Conservation (phyloP, 2,113 vertebrate genomes). For the Mus musculus region GRCm39 chr6:18431501-18432000, state of each 20-base stretch:
- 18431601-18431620: neutral
- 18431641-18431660: neutral
- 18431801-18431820: neutral
- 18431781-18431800: neutral
- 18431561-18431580: neutral
- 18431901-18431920: neutral
- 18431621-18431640: neutral
- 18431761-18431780: conserved; percentile 9
- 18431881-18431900: neutral
- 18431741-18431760: neutral
- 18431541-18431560: neutral
- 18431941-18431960: neutral
- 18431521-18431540: neutral
- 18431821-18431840: neutral
- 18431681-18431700: neutral
- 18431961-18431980: neutral
- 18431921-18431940: neutral
- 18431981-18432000: neutral
- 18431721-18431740: neutral
- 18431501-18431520: neutral
- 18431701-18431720: neutral
- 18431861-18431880: neutral
- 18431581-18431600: neutral
- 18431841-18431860: neutral
- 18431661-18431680: neutral